A percentile compares a stretch with the other conserved stretches of the same genome.
phyloP scores from a whole-genome alignment of 2,113 vertebrate species.

The Okapia johnstoni region DNA sequence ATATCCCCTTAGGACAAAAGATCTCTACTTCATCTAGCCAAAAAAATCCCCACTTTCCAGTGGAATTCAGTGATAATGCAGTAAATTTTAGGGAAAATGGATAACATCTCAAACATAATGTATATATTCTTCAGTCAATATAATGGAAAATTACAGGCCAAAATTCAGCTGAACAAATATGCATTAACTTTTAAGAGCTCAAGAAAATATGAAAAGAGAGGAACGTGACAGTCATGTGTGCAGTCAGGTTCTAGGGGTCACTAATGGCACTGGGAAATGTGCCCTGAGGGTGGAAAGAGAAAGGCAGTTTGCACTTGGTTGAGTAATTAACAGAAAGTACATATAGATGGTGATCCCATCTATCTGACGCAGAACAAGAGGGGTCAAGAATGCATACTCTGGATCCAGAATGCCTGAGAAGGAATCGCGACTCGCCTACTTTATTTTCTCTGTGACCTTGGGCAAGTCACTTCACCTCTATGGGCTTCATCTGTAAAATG shows the following conservation, averaged over 20 bases:
- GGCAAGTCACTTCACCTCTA: slow-evolving; percentile 10
- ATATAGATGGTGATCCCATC: neutral
- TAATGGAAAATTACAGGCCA: neutral
- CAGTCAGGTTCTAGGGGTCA: neutral
- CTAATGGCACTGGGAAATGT: no score
- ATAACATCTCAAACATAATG: neutral
- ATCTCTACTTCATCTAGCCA: neutral
- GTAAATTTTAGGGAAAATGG: neutral
- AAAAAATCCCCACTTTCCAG: slow-evolving; percentile 5
- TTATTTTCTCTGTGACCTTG: slow-evolving; percentile 4
- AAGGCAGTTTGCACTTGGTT: neutral
- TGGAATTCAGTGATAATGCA: neutral
- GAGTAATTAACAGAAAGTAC: slow-evolving; percentile 12
- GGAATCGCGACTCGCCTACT: neutral
- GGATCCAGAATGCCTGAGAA: neutral
- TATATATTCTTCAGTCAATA: neutral
- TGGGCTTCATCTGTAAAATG: neutral
- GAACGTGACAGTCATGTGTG: neutral
- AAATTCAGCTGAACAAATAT: slow-evolving; percentile 30
- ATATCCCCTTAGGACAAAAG: neutral
- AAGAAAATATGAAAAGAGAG: neutral
- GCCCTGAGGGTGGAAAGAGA: neutral
- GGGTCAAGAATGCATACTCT: neutral
- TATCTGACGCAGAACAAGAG: neutral
- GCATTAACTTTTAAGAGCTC: neutral